Conservation (phyloP, 1,140 invertebrate species). For the Druon quercuslanigerum region DNA sequence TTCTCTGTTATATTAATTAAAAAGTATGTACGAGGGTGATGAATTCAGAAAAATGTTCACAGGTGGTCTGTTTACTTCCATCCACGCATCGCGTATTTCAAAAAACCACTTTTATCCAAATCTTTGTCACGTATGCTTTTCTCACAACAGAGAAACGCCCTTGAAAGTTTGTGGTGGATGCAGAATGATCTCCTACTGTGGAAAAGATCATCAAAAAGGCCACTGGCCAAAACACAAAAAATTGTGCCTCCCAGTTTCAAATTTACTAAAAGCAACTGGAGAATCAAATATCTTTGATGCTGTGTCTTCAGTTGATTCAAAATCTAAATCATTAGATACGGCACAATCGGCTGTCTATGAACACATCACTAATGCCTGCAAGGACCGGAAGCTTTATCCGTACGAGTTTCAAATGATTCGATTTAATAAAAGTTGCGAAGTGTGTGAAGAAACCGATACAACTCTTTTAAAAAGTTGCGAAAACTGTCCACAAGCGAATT, state of each 20-base stretch:
- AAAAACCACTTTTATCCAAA: not conserved
- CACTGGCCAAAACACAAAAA: not conserved
- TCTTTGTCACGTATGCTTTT: constrained; percentile 6
- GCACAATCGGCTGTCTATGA: not conserved
- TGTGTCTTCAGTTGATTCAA: not conserved
- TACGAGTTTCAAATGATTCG: not conserved
- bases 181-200: constrained; percentile 14
- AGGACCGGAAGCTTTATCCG: not conserved
- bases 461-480: not conserved
- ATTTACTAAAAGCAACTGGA: not conserved
- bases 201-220: not conserved
- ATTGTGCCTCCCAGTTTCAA: not conserved
- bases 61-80: not conserved
- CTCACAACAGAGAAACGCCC: not conserved
- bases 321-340: not conserved
- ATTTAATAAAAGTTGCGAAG: not conserved
- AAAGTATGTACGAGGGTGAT: constrained; percentile 1
- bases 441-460: not conserved
- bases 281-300: not conserved
- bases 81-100: not conserved
- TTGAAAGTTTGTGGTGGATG: not conserved
- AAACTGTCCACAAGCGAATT: constrained; percentile 15
- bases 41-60: not conserved
- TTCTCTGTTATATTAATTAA: not conserved
- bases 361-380: not conserved